A percentile compares a stretch with the other conserved stretches of the same genome.
phyloP scores from a whole-genome alignment of 2,113 vertebrate species.

The Rhinolophus sinicus region DNA sequence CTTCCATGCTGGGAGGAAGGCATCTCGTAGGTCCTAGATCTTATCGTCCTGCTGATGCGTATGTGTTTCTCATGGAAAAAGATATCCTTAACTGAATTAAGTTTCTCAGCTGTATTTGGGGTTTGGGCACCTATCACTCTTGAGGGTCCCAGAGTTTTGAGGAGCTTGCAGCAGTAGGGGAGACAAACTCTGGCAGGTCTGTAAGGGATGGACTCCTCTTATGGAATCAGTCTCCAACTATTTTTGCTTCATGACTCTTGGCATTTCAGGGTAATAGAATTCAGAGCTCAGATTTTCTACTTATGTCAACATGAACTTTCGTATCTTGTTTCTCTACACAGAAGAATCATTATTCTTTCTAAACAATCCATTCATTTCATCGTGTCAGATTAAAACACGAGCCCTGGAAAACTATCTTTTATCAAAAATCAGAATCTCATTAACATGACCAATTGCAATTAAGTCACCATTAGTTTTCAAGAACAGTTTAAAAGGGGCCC shows the following conservation, averaged over 20 bases:
- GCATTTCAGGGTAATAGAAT: not conserved
- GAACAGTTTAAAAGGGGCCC: not conserved
- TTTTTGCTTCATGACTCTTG: not conserved
- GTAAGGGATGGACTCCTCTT: accelerated
- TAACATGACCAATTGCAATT: slow-evolving; percentile 2
- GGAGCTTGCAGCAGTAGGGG: accelerated
- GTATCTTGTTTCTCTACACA: not conserved
- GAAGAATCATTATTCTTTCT: not conserved
- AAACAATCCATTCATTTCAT: not conserved
- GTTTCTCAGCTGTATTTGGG: not conserved
- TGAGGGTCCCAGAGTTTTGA: not conserved
- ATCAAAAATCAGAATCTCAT: slow-evolving; percentile 9
- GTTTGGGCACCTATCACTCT: not conserved
- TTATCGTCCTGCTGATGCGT: not conserved
- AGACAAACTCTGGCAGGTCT: not conserved
- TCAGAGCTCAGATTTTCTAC: not conserved
- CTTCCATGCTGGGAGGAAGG: not conserved
- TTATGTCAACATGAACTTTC: not conserved
- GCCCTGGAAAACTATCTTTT: not conserved
- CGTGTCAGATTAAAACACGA: not conserved
- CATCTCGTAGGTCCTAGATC: not conserved
- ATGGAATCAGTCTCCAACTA: not conserved
- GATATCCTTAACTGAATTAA: not conserved
- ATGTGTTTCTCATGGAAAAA: not conserved
- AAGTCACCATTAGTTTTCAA: slow-evolving; percentile 27